These are phyloP conservation scores for Petrolisthes manimaculis DNA, from an alignment of 2,888 invertebrate genomes.

Conservation along the genomic window DNA sequence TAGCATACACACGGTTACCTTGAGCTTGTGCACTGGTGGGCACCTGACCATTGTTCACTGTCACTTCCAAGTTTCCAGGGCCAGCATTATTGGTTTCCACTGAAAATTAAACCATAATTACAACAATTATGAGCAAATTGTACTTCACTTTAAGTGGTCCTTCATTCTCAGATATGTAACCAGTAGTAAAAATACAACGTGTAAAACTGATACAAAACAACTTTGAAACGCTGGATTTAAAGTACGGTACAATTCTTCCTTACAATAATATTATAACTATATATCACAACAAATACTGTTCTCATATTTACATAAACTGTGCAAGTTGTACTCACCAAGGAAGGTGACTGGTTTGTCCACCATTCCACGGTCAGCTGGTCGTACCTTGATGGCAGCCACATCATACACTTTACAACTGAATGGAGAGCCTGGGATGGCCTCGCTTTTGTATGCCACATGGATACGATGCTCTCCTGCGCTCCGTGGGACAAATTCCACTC, in stretches of 20 bases:
- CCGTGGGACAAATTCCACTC: constrained; percentile 91
- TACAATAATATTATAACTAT: neutral
- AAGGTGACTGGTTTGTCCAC: constrained; percentile 93
- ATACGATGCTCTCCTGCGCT: constrained; percentile 93
- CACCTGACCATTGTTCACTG: constrained; percentile 96
- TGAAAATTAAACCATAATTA: constrained; percentile 68
- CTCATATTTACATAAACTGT: neutral
- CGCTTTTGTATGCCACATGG: constrained; percentile 82
- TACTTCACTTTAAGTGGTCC: neutral
- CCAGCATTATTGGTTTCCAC: constrained; percentile 99
- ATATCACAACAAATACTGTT: neutral
- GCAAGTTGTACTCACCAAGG: constrained; percentile 75
- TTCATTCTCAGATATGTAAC: neutral
- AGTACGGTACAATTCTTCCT: neutral
- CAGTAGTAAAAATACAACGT: neutral
- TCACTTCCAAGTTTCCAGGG: constrained; percentile 97
- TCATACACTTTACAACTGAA: constrained; percentile 96
- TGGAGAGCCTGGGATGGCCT: constrained; percentile 89
- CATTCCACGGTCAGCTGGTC: constrained; percentile 88
- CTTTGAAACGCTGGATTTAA: too few relatives aligned
- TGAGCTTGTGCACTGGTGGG: constrained; percentile 97
- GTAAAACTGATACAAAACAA: neutral
- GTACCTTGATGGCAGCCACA: constrained; percentile 92
- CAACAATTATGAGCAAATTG: neutral
- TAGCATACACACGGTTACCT: constrained; percentile 95